Base-by-base conservation (phyloP, 2,797 vertebrate species). In the Gambusia yucatana region DNA sequence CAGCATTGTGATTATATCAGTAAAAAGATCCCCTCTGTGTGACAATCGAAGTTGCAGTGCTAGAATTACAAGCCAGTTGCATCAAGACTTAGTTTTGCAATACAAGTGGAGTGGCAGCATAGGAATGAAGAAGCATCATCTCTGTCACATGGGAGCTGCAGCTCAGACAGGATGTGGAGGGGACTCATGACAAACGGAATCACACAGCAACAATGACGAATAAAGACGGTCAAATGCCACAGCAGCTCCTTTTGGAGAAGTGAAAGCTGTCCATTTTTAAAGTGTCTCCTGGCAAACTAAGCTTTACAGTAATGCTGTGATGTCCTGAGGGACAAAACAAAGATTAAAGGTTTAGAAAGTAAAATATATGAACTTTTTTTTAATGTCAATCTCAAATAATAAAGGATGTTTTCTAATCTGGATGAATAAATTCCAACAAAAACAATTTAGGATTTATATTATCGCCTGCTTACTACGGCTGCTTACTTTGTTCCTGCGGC, bases 91-190 rank as follows among this genome's bases (percentile, higher is more conserved):
- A 9, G 30, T 61, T 74, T 55, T 8, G 80, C 41, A 50, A 33
- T 41, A 41, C 81, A 74, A 57, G 78, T 17, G 46, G 36, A 73
- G 28, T 16, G 83, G 59, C 76, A 67, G 52, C 55, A 72, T 65
- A 17, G 39, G 73, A 80, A 73, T 33, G 77, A 67, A 63, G 36
- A 5, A 77, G 78, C 81, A 80, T 79, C 48, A 33, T 76, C 75
- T 65, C 13, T 47, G 43, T 85, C 84, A 84, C 79, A 82, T 67
- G 79, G n/a, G 70, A 82, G 75, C 67, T 46, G 73, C 77, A 43
- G 79, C 78, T 36, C 10, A 3, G 72, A 80, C 77, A 75, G 83
- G 83, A 88, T 48, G 82, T 78, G 76, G 39, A n/a, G 65, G 39
- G 39, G 67, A 20, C 25, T 41, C 41, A 55, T 73, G 72, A 73